Base-by-base conservation (phyloP, 2,888 invertebrate genomes). In the Epistrophe eligans region DNA sequence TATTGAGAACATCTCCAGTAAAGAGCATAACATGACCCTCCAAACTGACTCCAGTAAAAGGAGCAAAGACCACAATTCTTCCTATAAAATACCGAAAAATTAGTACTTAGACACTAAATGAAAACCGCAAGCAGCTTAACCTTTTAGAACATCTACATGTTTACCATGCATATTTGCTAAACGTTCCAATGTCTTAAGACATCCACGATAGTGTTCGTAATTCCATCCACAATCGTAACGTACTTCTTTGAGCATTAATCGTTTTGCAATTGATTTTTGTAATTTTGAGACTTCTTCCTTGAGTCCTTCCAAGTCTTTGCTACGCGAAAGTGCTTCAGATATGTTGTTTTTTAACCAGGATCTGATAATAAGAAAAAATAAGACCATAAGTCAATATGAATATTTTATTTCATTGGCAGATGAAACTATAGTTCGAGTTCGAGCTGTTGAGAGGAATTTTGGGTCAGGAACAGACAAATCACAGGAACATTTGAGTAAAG, bases 1-100 rank as follows among this genome's bases (percentile, higher is more conserved):
- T 98, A 90, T 97, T 96, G 81, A 98, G 94, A 48, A 99, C 98
- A 94, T 99, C 98, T 48, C 97, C 98, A 89, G 97, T 98, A 91
- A 97, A 98, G 0, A 99, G 94, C 94, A 97, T 96, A 10, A 99
- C 95, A 90, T 97, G 96, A 0, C 99, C 98, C 90, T 98, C 97
- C 64, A 98, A 94, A 91, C 97, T 97, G 8, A 99, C 96, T 15
- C 99, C 99, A 4, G 98, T 98, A 90, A 97, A 97, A 89, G 96
- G 96, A 1, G 98, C 97, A 93, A 99, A 96, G 4, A 97, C 96
- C 79, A 99, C 94, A 28, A 95, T 96, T 89, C 97, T 94, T 88
- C 95, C 97, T 96, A n/a, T 91, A 79, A 94, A 94, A 67, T 88
- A 77, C 72, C 72, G 48, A 64, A 52, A 57, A 52, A 67, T 11